Evolutionary conservation across 2,888 invertebrate genomes (phyloP).

Genomic region (Galeopsomyia nigrocyanea): DNA sequence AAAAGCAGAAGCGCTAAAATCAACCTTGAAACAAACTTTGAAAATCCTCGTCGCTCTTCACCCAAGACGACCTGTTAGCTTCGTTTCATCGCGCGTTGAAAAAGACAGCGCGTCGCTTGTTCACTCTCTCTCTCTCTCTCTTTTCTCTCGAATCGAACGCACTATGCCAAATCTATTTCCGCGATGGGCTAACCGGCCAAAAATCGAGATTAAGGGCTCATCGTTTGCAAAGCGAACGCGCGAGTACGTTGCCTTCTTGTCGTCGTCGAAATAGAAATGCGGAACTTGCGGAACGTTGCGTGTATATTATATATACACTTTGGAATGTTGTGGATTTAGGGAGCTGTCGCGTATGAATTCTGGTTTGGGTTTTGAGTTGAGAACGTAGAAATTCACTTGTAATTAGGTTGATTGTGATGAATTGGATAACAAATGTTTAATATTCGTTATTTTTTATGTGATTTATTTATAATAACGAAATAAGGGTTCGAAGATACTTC

Average conservation of each 20-base stretch:
- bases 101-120: neutral
- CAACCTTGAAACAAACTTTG: neutral
- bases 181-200: conserved; percentile 57
- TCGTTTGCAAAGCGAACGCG: conserved; percentile 15
- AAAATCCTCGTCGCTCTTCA: no score
- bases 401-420: no score
- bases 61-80: no score
- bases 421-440: no score
- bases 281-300: neutral
- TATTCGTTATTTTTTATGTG: no score
- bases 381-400: no score
- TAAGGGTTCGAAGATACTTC: no score
- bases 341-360: no score
- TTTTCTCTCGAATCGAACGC: neutral
- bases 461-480: no score
- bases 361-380: no score
- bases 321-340: no score
- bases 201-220: conserved; percentile 48
- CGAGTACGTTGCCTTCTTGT: conserved; percentile 16
- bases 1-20: neutral
- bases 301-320: no score
- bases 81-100: neutral
- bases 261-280: neutral
- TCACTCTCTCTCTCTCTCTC: neutral
- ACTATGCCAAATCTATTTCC: conserved; percentile 62